phyloP scores from a whole-genome alignment of 1,140 invertebrate species.

The Goniozus legneri region DNA sequence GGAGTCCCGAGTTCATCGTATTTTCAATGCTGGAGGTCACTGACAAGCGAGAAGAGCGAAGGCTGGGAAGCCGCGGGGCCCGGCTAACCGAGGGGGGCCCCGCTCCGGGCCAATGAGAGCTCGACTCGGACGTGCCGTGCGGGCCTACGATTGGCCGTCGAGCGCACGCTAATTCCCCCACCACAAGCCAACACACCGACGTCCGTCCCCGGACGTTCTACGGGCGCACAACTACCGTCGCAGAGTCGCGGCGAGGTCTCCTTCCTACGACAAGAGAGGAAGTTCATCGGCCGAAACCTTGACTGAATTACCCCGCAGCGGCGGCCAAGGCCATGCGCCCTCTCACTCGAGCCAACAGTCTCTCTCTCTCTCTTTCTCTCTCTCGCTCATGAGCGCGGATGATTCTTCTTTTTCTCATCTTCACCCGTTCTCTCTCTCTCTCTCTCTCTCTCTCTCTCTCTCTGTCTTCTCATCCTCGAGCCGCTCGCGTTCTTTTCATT shows the following conservation, averaged over 20 bases:
- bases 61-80: constrained; percentile 4
- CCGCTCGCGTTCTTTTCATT: neutral
- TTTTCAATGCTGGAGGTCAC: constrained; percentile 63
- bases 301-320: constrained; percentile 67
- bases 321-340: constrained; percentile 59
- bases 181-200: constrained; percentile 11
- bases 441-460: constrained; percentile 10
- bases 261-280: constrained; percentile 38
- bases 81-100: neutral
- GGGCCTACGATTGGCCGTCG: constrained; percentile 36
- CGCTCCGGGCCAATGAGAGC: constrained; percentile 29
- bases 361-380: constrained; percentile 9
- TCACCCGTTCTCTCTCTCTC: constrained; percentile 14
- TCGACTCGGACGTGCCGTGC: constrained; percentile 23
- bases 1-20: constrained; percentile 59
- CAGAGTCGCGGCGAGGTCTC: constrained; percentile 23
- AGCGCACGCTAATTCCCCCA: constrained; percentile 14
- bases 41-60: constrained; percentile 47
- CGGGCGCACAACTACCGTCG: constrained; percentile 17
- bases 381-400: no score
- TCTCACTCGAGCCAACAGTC: constrained; percentile 34
- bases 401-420: neutral
- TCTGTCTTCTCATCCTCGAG: constrained; percentile 6
- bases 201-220: constrained; percentile 17
- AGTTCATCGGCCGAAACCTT: constrained; percentile 68